These are phyloP conservation scores for Cephus sareptanus DNA, from an alignment of 2,888 invertebrate genomes.

Conservation along the genomic window DNA sequence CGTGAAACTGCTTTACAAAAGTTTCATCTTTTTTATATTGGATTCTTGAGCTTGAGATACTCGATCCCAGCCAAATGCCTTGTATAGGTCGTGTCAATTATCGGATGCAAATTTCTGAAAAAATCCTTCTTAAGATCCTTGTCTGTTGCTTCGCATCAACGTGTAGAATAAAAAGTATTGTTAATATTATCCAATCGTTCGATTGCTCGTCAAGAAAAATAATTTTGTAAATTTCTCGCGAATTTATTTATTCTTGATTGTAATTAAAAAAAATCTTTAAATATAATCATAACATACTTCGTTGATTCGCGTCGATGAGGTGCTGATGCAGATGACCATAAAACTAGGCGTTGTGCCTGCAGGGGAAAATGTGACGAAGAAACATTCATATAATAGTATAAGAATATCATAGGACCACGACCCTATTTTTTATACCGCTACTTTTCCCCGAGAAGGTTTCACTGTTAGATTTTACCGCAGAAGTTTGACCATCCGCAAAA, in stretches of 20 bases:
- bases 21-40: background rate
- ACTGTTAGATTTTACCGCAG: background rate
- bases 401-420: background rate
- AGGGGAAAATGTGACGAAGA: constrained; percentile 37
- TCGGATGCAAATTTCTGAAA: background rate
- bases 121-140: background rate
- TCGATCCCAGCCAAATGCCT: background rate
- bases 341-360: constrained; percentile 30
- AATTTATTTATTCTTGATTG: background rate
- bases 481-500: background rate
- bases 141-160: background rate
- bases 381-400: constrained; percentile 45
- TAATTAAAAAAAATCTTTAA: background rate
- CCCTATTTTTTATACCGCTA: background rate
- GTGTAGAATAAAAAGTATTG: background rate
- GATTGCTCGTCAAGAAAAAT: no score
- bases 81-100: background rate
- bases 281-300: constrained; percentile 5
- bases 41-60: background rate
- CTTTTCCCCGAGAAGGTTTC: background rate
- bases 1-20: background rate
- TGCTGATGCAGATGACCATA: constrained; percentile 44
- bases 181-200: background rate
- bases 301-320: constrained; percentile 37
- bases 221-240: background rate